Percentiles rank a stretch among this genome's conserved stretches.
Conservation (phyloP, 53 echinoderm and acorn worm genomes). For the Patiria pectinifera region DNA sequence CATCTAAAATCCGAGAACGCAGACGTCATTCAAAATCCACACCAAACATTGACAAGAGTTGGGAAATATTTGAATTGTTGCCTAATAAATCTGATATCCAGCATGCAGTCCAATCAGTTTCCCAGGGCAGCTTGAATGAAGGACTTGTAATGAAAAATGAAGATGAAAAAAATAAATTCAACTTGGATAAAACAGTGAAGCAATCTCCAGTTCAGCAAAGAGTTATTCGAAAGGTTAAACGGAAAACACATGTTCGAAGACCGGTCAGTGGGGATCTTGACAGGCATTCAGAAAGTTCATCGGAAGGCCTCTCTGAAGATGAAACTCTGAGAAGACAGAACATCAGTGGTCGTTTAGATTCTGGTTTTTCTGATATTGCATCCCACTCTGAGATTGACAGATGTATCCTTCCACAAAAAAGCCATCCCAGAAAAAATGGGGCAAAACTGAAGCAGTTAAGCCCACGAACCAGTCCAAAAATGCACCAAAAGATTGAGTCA, state of each 20-base stretch:
- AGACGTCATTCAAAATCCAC: slow-evolving; percentile 63
- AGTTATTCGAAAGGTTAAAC: slow-evolving; percentile 69
- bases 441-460: slow-evolving; percentile 41
- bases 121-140: neutral
- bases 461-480: slow-evolving; percentile 38
- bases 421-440: slow-evolving; percentile 19
- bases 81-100: slow-evolving; percentile 5
- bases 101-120: neutral
- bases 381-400: slow-evolving; percentile 76
- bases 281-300: slow-evolving; percentile 61
- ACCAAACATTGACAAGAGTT: slow-evolving; percentile 61
- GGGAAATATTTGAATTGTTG: slow-evolving; percentile 43
- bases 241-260: slow-evolving; percentile 63
- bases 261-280: slow-evolving; percentile 50
- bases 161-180: slow-evolving; percentile 13
- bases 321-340: slow-evolving; percentile 70
- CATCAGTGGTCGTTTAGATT: slow-evolving; percentile 71
- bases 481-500: slow-evolving; percentile 1
- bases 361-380: slow-evolving; percentile 79
- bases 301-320: slow-evolving; percentile 75
- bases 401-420: slow-evolving; percentile 48
- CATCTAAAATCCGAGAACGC: slow-evolving; percentile 41
- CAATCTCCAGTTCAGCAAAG: slow-evolving; percentile 64
- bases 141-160: neutral
- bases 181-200: slow-evolving; percentile 38